A percentile compares a stretch with the other conserved stretches of the same genome.
These are phyloP conservation scores for Gallinago jamesoni DNA, from an alignment of 2,113 vertebrate species.

Conservation along the genomic window DNA sequence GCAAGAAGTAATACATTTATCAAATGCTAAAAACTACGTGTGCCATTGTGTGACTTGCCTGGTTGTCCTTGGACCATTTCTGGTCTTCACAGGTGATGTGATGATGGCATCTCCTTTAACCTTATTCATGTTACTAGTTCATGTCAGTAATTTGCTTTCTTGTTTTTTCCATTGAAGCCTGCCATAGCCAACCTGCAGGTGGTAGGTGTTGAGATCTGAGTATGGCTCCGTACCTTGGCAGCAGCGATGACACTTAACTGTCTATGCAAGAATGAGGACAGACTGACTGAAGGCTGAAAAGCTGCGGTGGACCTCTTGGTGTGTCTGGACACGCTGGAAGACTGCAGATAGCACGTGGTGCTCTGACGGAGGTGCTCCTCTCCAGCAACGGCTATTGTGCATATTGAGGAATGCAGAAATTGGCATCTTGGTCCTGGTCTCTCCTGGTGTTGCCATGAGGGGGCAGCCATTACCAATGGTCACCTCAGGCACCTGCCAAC, in stretches of 20 bases:
- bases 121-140: background rate
- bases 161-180: background rate
- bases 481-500: background rate
- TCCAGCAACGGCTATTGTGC: background rate
- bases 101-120: background rate
- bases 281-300: background rate
- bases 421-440: background rate
- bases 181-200: background rate
- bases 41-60: background rate
- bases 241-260: background rate
- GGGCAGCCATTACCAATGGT: background rate
- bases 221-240: background rate
- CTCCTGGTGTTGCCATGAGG: background rate
- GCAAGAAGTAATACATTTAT: background rate
- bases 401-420: background rate
- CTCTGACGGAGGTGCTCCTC: background rate
- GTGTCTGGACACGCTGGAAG: background rate
- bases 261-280: background rate
- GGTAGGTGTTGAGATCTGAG: background rate
- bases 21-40: background rate
- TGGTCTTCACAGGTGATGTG: background rate
- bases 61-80: background rate
- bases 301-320: background rate
- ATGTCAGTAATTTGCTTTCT: background rate
- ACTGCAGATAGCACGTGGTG: background rate